Percentiles rank a stretch among this genome's conserved stretches.
These are phyloP conservation scores for Drosophila jambulina DNA, from an alignment of 1,140 invertebrate genomes.

Conservation along the genomic window DNA sequence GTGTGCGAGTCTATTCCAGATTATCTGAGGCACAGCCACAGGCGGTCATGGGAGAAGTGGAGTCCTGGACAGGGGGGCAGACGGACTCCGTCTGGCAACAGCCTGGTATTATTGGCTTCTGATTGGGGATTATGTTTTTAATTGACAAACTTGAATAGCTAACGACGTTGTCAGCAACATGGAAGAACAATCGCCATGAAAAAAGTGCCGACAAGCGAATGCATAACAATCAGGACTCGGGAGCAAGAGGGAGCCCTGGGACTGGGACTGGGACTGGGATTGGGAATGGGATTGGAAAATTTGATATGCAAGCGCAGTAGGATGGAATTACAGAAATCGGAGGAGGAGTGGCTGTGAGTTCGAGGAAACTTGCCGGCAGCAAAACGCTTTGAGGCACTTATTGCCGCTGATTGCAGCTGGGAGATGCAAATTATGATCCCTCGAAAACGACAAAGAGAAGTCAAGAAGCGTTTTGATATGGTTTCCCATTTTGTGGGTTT, in stretches of 20 bases:
- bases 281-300: constrained; percentile 22
- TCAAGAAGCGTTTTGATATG: constrained; percentile 1
- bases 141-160: constrained; percentile 83
- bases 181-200: constrained; percentile 64
- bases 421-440: constrained; percentile 29
- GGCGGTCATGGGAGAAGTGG: neutral
- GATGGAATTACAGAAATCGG: constrained; percentile 15
- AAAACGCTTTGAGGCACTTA: constrained; percentile 36
- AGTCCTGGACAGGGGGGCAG: neutral
- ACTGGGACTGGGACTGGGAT: constrained; percentile 4
- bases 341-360: neutral
- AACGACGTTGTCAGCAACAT: constrained; percentile 79
- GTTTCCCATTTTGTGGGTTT: neutral
- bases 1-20: constrained; percentile 58
- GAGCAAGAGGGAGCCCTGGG: neutral
- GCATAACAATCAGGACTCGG: constrained; percentile 68
- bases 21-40: constrained; percentile 42
- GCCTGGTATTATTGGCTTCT: constrained; percentile 80
- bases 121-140: constrained; percentile 83
- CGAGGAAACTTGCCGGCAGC: constrained; percentile 15
- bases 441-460: constrained; percentile 14
- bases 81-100: constrained; percentile 35
- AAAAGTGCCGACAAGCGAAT: constrained; percentile 82
- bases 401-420: constrained; percentile 27
- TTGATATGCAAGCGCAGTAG: constrained; percentile 34